Conservation (phyloP, 2,888 invertebrate genomes). For the Aelia acuminata region DNA sequence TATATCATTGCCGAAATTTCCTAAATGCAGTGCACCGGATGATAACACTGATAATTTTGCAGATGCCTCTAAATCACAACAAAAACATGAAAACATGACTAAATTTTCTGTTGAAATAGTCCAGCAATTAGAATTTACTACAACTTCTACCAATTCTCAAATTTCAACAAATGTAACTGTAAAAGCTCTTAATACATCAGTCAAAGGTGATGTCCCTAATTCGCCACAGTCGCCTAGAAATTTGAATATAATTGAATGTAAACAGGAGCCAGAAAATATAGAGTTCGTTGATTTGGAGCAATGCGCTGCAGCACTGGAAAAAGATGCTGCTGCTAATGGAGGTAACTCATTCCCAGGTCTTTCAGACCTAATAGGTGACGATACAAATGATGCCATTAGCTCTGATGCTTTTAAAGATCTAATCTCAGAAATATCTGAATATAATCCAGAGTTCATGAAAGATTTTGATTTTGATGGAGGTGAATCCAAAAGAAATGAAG, state of each 20-base stretch:
- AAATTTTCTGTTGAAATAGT: slow-evolving; percentile 95
- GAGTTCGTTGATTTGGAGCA: slow-evolving; percentile 89
- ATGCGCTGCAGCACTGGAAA: slow-evolving; percentile 87
- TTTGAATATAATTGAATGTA: slow-evolving; percentile 77
- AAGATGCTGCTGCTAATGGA: slow-evolving; percentile 80
- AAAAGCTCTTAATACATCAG: slow-evolving; percentile 81
- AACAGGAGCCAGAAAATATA: slow-evolving; percentile 81
- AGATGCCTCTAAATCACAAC: slow-evolving; percentile 70
- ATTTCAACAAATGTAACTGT: slow-evolving; percentile 94
- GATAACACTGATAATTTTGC: slow-evolving; percentile 31
- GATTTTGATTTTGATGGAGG: slow-evolving; percentile 80
- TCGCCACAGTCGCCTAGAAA: slow-evolving; percentile 63
- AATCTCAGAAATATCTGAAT: slow-evolving; percentile 88
- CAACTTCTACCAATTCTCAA: slow-evolving; percentile 88
- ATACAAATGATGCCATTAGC: slow-evolving; percentile 83
- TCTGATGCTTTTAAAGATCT: slow-evolving; percentile 87
- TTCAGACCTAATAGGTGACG: slow-evolving; percentile 86
- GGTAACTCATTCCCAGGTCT: slow-evolving; percentile 81
- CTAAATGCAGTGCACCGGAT: slow-evolving; percentile 55
- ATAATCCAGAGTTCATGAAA: slow-evolving; percentile 85
- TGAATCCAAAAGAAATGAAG: slow-evolving; percentile 62
- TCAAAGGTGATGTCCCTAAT: slow-evolving; percentile 71
- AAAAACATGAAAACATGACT: slow-evolving; percentile 69
- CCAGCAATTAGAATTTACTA: slow-evolving; percentile 91
- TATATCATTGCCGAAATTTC: slow-evolving; percentile 58